A percentile compares a stretch with the other conserved stretches of the same genome.
phyloP scores from a whole-genome alignment of 1,140 invertebrate genomes.

The Drosophila varians region DNA sequence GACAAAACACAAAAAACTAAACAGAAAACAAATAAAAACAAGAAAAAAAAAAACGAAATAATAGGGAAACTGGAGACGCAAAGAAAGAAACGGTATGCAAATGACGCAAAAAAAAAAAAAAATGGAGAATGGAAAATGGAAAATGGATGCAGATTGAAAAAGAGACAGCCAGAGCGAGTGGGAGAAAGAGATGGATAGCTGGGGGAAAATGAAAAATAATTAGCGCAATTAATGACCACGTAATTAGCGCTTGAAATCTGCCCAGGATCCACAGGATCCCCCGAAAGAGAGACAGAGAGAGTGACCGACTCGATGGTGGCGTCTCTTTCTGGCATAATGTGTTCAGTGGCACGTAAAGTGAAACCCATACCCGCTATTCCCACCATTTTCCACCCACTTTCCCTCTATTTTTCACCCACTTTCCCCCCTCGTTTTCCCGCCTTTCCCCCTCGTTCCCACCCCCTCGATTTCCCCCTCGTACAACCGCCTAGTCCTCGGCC shows the following conservation, averaged over 20 bases:
- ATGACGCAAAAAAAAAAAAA: constrained; percentile 63
- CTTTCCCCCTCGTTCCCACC: neutral
- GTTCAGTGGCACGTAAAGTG: constrained; percentile 64
- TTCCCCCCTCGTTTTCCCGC: neutral
- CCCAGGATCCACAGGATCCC: neutral
- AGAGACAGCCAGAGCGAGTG: neutral
- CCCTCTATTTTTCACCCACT: neutral
- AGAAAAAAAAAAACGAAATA: neutral
- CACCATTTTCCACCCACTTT: neutral
- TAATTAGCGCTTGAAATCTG: constrained; percentile 80
- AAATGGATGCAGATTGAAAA: constrained; percentile 70
- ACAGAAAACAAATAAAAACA: too few relatives aligned
- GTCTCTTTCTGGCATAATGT: constrained; percentile 50
- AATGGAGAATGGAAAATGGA: constrained; percentile 32
- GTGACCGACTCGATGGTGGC: neutral
- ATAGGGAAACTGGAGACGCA: constrained; percentile 4
- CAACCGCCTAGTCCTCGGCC: constrained; percentile 4
- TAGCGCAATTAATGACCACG: constrained; percentile 82
- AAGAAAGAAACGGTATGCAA: constrained; percentile 57
- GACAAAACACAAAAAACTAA: constrained; percentile 7
- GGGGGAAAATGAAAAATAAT: constrained; percentile 78
- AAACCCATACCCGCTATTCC: neutral
- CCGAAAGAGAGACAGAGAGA: neutral
- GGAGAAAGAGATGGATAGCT: neutral
- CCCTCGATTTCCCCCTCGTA: neutral